Percentiles rank a stretch among this genome's conserved stretches.
Evolutionary conservation across 2,797 vertebrate species (phyloP).

Genomic region (Paratrypauchen microcephalus): DNA sequence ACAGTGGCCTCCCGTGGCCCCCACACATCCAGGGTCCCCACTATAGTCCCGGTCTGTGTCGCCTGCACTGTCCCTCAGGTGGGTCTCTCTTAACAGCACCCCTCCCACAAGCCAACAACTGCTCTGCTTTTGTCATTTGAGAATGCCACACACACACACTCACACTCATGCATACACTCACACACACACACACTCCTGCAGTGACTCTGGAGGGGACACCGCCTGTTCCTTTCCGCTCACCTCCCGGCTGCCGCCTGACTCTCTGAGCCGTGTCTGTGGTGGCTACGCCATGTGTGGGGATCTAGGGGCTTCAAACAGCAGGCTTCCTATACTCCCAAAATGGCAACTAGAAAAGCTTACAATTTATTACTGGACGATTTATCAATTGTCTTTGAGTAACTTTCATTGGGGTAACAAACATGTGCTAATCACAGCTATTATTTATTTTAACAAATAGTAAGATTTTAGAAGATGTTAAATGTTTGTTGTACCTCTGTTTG

Average conservation of each 20-base stretch:
- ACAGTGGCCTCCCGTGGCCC: conserved; percentile 61
- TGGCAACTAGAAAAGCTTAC: conserved; percentile 61
- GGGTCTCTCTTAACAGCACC: conserved; percentile 53
- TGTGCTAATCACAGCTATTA: conserved; percentile 26
- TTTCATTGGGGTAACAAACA: conserved; percentile 56
- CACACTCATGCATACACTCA: conserved; percentile 39
- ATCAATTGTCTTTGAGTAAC: conserved; percentile 58
- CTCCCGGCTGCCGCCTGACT: conserved; percentile 75
- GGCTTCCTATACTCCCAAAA: conserved; percentile 71
- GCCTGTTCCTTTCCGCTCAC: conserved; percentile 77
- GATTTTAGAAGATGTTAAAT: not conserved
- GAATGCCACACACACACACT: conserved; percentile 61
- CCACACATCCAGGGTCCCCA: conserved; percentile 55
- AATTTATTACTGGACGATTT: conserved; percentile 58
- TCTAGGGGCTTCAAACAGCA: conserved; percentile 81
- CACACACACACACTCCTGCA: conserved; percentile 54
- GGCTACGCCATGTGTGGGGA: conserved; percentile 80
- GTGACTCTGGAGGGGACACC: conserved; percentile 76
- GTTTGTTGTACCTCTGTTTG: not conserved
- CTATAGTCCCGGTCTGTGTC: conserved; percentile 59
- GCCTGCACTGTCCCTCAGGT: conserved; percentile 70
- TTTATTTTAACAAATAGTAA: not conserved
- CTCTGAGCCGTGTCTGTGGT: conserved; percentile 77
- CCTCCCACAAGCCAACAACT: conserved; percentile 63
- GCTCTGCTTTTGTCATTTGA: conserved; percentile 73